Base-by-base conservation (phyloP, 2,113 vertebrate genomes). In the Glaucomys volans region DNA sequence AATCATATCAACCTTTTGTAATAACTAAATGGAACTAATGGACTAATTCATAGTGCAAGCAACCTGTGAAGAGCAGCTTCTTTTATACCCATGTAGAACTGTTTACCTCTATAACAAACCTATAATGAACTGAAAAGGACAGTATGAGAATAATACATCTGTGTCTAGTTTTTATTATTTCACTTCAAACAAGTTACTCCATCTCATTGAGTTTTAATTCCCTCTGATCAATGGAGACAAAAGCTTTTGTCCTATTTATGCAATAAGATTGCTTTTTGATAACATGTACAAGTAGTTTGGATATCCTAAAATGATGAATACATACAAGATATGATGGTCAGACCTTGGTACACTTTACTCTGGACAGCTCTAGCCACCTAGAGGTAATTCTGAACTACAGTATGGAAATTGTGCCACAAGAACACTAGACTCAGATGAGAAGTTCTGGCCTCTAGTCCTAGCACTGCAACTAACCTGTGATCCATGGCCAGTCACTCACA, bases 141-240 rank as follows among this genome's bases (percentile, higher is more conserved):
- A 87, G 54, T 28, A 35, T 28, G 62, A n/a, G 13, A 13, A 35
- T 92, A 52, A 26, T 54, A 62, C 4, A 87, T 69, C 30, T 62
- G 17, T 32, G 13, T 76, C 54, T 87, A 52, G 69, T 59, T 75
- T 79, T 54, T 32, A 89, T 66, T 62, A 50, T 52, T 86, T 79
- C 83, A 59, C 11, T 90, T 92, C 52, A 85, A 52, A 59, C 69
- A 69, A 84, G 81, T 83, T 95, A 90, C 13, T 90, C 83, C 75
- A 4, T 62, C 76, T 52, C 40, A 67, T 17, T 75, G 84, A 57
- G 22, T 69, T 81, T 89, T 72, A 10, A 69, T 87, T 91, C 83
- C 22, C 37, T 96, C 37, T 69, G 13, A 72, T 92, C 9, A 75
- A n/a, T 44, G 37, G 26, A 66, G 66, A 93, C 3, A 95, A 93